Evolutionary conservation across 2,113 vertebrate genomes (phyloP).

Genomic region (Antechinus stuartii): DNA sequence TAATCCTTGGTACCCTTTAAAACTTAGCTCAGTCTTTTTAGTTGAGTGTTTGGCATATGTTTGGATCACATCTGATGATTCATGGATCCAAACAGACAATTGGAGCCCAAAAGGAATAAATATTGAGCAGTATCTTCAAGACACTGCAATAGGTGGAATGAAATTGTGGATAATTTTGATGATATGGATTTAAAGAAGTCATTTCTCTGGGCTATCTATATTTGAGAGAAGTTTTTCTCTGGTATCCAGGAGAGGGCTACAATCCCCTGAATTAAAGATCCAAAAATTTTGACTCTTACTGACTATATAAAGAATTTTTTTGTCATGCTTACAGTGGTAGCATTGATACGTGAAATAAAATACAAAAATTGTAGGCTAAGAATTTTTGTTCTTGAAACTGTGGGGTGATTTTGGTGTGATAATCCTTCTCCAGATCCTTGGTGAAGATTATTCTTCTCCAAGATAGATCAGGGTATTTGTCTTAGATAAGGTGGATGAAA

Average conservation of each 20-base stretch:
- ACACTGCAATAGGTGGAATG: background rate
- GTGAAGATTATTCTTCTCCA: background rate
- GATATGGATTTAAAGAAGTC: background rate
- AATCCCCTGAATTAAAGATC: background rate
- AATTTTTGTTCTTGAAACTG: background rate
- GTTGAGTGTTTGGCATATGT: background rate
- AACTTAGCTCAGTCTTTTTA: background rate
- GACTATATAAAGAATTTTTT: background rate
- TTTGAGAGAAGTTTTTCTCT: background rate
- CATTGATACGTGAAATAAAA: background rate
- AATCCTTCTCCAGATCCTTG: background rate
- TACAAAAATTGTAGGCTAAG: background rate
- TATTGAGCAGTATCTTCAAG: background rate
- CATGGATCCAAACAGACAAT: background rate
- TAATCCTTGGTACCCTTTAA: background rate
- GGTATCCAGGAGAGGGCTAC: background rate
- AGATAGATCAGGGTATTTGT: background rate
- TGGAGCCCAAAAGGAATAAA: too few relatives aligned
- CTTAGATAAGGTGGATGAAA: background rate
- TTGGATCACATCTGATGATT: background rate
- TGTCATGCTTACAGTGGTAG: background rate
- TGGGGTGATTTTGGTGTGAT: background rate
- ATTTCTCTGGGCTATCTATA: background rate
- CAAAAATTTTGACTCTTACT: background rate
- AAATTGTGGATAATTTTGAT: background rate